phyloP scores from a whole-genome alignment of 2,113 vertebrate species.

The Nymphicus hollandicus region DNA sequence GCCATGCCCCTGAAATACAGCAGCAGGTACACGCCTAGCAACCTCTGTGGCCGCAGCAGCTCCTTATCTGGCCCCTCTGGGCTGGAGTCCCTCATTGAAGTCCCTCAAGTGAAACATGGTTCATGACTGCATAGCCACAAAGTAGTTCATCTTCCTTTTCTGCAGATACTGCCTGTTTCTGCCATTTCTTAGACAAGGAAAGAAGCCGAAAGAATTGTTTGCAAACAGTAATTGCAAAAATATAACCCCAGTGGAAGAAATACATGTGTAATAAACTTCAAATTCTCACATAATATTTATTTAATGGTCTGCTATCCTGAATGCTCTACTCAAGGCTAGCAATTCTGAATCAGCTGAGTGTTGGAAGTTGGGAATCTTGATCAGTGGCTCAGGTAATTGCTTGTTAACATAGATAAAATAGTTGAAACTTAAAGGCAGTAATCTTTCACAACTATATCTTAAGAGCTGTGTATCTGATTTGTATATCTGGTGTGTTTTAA shows the following conservation, averaged over 20 bases:
- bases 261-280: background rate
- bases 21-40: accelerated
- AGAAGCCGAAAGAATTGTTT: background rate
- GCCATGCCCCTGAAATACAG: background rate
- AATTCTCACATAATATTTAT: no score
- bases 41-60: background rate
- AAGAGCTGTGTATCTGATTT: background rate
- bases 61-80: accelerated
- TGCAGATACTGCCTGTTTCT: background rate
- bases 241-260: background rate
- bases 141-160: background rate
- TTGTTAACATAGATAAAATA: background rate
- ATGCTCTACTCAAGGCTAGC: background rate
- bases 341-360: background rate
- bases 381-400: background rate
- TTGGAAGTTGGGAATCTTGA: background rate
- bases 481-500: background rate
- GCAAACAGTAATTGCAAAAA: background rate
- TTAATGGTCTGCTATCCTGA: background rate
- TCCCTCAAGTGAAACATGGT: accelerated
- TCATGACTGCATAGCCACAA: accelerated
- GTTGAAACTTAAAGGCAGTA: background rate
- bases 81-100: background rate
- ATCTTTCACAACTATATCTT: background rate
- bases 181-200: background rate